Conservation (phyloP, 2,888 invertebrate species). For the Noctua janthe region DNA sequence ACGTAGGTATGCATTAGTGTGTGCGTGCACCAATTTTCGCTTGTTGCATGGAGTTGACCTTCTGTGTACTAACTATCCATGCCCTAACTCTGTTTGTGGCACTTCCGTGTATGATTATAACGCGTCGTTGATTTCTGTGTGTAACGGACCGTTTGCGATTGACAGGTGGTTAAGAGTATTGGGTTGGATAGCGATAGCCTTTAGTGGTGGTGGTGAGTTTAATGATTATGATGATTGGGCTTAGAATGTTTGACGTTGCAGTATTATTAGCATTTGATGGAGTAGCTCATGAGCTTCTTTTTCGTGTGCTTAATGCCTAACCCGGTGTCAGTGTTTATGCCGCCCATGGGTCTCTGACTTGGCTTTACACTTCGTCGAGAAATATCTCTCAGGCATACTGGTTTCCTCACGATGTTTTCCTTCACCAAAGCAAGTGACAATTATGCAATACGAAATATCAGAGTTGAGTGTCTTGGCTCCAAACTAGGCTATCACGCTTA, state of each 20-base stretch:
- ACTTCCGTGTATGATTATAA: constrained; percentile 49
- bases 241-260: not conserved
- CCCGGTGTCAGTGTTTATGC: too few species aligned
- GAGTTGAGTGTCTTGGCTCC: too few species aligned
- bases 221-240: constrained; percentile 4
- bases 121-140: constrained; percentile 57
- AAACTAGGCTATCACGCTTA: too few species aligned
- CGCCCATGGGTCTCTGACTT: too few species aligned
- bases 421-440: too few species aligned
- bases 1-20: not conserved
- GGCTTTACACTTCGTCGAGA: too few species aligned
- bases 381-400: too few species aligned
- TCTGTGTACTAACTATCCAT: not conserved
- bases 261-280: not conserved
- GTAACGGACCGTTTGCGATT: constrained; percentile 54
- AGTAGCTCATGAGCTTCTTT: not conserved
- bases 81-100: constrained; percentile 39
- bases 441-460: too few species aligned
- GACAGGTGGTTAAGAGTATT: constrained; percentile 58
- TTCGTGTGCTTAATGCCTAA: too few species aligned
- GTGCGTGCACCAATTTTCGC: not conserved
- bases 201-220: constrained; percentile 3
- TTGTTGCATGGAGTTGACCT: not conserved
- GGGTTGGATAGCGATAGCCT: constrained; percentile 35
- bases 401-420: too few species aligned